phyloP scores from a whole-genome alignment of 2,797 vertebrate genomes.

The Sebastes itinus region DNA sequence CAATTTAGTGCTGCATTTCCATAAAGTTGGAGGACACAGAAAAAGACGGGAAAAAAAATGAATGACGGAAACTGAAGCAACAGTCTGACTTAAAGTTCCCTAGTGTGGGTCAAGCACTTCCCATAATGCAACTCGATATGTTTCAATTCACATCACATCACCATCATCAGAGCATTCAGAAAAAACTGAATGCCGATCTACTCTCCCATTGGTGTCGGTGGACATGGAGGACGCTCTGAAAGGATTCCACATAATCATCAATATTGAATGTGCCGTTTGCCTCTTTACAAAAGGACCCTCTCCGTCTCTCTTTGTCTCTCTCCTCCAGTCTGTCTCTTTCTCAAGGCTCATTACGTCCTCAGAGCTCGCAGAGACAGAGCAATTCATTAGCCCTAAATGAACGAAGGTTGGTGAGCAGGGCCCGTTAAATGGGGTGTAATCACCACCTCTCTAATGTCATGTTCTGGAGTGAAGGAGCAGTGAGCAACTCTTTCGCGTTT shows the following conservation, averaged over 20 bases:
- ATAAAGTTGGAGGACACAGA: background rate
- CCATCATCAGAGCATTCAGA: background rate
- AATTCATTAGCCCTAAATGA: constrained; percentile 66
- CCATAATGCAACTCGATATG: background rate
- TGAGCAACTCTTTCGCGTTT: constrained; percentile 51
- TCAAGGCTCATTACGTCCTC: constrained; percentile 54
- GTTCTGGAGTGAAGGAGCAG: constrained; percentile 42
- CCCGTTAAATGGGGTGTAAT: constrained; percentile 61
- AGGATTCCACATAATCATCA: constrained; percentile 14
- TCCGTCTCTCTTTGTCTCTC: background rate
- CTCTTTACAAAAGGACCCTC: constrained; percentile 12
- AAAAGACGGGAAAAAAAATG: background rate
- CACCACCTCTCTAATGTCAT: constrained; percentile 52
- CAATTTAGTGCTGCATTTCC: background rate
- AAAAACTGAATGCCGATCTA: background rate
- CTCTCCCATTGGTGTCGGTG: background rate
- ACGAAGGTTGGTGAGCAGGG: constrained; percentile 41
- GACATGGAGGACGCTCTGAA: constrained; percentile 4
- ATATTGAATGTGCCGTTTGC: constrained; percentile 2
- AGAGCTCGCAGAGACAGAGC: constrained; percentile 37
- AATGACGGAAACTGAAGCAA: background rate
- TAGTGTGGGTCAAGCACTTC: background rate
- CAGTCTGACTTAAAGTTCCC: background rate
- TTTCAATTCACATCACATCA: background rate
- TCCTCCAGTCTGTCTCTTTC: constrained; percentile 22